A percentile compares a stretch with the other conserved stretches of the same genome.
These are phyloP conservation scores for Chloroclystis v-ata DNA, from an alignment of 2,888 invertebrate species.

Conservation along the genomic window DNA sequence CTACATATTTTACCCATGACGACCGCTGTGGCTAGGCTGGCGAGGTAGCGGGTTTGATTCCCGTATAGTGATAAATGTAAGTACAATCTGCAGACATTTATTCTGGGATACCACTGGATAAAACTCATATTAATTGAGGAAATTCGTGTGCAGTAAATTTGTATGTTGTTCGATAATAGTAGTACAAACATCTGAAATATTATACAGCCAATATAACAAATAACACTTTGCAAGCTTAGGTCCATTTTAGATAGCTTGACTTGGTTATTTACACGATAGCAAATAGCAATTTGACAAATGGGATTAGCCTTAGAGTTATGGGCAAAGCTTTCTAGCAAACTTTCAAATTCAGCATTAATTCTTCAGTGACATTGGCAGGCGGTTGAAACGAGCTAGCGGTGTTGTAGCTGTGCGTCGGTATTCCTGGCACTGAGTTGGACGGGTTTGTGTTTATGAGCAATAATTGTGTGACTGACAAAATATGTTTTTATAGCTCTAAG, in stretches of 20 bases:
- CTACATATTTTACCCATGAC: too few species aligned
- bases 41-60: too few species aligned
- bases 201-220: not conserved
- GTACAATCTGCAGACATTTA: too few species aligned
- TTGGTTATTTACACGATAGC: conserved; percentile 4
- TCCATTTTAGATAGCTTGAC: conserved; percentile 7
- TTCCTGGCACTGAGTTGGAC: too few species aligned
- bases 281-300: conserved; percentile 14
- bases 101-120: too few species aligned
- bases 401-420: conserved; percentile 7
- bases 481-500: too few species aligned
- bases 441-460: too few species aligned
- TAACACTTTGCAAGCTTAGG: conserved; percentile 1
- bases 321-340: conserved; percentile 13
- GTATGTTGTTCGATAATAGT: not conserved
- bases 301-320: conserved; percentile 15
- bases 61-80: too few species aligned
- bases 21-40: too few species aligned
- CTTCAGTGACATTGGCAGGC: conserved; percentile 22
- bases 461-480: too few species aligned
- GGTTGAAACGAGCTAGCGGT: conserved; percentile 15
- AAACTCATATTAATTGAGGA: too few species aligned
- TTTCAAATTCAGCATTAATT: conserved; percentile 24
- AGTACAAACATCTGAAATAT: not conserved
- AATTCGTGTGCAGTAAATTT: not conserved